phyloP scores from a whole-genome alignment of 2,888 invertebrate genomes.

The Dasypolia templi region DNA sequence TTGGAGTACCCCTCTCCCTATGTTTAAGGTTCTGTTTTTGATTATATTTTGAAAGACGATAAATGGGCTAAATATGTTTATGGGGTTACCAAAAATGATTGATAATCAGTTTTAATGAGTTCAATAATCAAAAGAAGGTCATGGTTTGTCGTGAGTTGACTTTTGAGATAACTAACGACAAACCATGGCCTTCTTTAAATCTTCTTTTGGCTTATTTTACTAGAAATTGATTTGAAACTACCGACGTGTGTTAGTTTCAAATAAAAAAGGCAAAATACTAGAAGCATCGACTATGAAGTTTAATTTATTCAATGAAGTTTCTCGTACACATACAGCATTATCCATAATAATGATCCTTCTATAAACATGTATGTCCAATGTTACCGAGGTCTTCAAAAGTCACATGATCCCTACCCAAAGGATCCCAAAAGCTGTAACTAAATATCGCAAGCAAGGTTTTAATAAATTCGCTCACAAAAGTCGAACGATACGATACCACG shows the following conservation, averaged over 20 bases:
- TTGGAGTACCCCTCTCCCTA: constrained; percentile 41
- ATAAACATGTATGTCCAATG: neutral
- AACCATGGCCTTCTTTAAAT: too few relatives aligned
- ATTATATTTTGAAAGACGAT: constrained; percentile 39
- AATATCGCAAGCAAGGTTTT: constrained; percentile 71
- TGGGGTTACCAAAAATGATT: neutral
- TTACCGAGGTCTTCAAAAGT: constrained; percentile 38
- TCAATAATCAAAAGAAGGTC: neutral
- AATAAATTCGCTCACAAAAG: constrained; percentile 74
- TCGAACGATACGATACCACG: constrained; percentile 62
- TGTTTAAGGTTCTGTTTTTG: constrained; percentile 51
- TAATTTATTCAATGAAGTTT: neutral
- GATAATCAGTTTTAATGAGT: neutral
- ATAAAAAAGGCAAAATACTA: neutral
- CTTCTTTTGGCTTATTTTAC: neutral
- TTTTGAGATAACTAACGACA: too few relatives aligned
- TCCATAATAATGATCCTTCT: neutral
- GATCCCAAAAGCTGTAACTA: constrained; percentile 63
- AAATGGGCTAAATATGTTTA: constrained; percentile 20
- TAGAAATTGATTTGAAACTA: neutral
- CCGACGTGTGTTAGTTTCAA: neutral
- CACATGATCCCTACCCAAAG: constrained; percentile 48
- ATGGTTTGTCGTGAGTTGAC: neutral
- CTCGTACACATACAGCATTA: neutral
- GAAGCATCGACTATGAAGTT: neutral